A percentile compares a stretch with the other conserved stretches of the same genome.
These are phyloP conservation scores for Sakesphorus luctuosus DNA, from an alignment of 2,113 vertebrate genomes.

Conservation along the genomic window DNA sequence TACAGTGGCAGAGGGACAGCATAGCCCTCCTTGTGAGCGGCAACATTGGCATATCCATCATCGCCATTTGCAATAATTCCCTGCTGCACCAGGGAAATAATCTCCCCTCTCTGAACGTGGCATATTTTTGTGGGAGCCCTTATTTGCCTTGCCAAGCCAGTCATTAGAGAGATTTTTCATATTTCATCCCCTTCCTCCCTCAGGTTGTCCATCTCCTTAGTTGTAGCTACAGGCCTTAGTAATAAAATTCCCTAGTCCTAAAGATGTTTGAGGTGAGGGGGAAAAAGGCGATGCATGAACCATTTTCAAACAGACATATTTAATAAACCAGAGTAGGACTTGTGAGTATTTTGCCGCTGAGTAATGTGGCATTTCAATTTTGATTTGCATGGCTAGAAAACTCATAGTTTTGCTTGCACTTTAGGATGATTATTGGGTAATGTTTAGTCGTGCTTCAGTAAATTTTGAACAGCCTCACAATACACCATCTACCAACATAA, in stretches of 20 bases:
- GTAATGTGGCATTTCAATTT: not conserved
- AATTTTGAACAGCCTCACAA: not conserved
- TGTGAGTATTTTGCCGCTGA: not conserved
- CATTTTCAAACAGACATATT: not conserved
- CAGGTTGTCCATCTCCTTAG: not conserved
- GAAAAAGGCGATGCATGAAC: not conserved
- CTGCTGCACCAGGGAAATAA: not conserved
- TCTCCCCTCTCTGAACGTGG: not conserved
- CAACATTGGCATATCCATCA: not conserved
- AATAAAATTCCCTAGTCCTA: not conserved
- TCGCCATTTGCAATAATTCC: not conserved
- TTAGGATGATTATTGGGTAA: not conserved
- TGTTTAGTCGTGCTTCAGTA: not conserved
- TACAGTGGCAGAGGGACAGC: not conserved
- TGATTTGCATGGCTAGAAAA: not conserved
- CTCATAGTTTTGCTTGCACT: not conserved
- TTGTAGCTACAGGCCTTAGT: not conserved
- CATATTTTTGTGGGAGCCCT: not conserved
- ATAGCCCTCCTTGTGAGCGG: not conserved
- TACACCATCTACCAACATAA: not conserved
- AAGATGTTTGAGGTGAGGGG: not conserved
- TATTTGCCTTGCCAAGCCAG: not conserved
- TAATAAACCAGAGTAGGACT: not conserved
- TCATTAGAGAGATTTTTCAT: not conserved
- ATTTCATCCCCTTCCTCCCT: not conserved